Base-by-base conservation (phyloP, 2,113 vertebrate genomes). In the Xiphias gladius region DNA sequence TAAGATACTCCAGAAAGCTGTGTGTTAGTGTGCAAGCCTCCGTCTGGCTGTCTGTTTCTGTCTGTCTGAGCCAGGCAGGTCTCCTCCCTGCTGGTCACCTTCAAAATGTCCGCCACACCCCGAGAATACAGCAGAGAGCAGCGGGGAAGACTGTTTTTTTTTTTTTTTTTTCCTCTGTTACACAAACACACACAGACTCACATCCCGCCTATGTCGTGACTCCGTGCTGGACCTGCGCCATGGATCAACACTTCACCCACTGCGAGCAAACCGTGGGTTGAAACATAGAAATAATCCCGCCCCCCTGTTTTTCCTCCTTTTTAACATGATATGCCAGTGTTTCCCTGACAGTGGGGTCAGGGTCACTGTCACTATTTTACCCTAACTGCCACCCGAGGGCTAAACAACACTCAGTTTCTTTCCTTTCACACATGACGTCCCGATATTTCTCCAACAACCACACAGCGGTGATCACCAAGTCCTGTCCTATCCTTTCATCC, bases 31-130 rank as follows among this genome's bases (percentile, higher is more conserved):
- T 62, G 14, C n/a, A 32, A 48, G 70, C 39, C 11, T 52, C 58
- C 43, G 71, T 7, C 37, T 46, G 20, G 22, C 50, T 54, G 20
- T 54, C 50, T 54, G 2, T n/a, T 54, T 75, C 70, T 22, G 57
- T 76, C 26, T 24, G 54, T 75, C 57, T 12, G 61, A 32, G 69
- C 58, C 39, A 20, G 39, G 17, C 58, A 39, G 46, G 62, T 73
- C 73, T 73, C 72, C 76, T 61, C 59, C 77, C 71, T 32, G 22
- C 61, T 24, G 77, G 28, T 91, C 91, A 71, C 85, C 85, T 85
- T 93, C 81, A 91, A 85, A 83, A 88, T 80, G 90, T 88, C 90
- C 1, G 65, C 76, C 81, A 32, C 79, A 73, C 50, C 6, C 20
- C 7, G 59, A 55, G 67, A 75, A 26, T 2, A 16, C 43, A 20